Conservation (phyloP, 2,113 vertebrate species). For the Ancistrus triradiatus region DNA sequence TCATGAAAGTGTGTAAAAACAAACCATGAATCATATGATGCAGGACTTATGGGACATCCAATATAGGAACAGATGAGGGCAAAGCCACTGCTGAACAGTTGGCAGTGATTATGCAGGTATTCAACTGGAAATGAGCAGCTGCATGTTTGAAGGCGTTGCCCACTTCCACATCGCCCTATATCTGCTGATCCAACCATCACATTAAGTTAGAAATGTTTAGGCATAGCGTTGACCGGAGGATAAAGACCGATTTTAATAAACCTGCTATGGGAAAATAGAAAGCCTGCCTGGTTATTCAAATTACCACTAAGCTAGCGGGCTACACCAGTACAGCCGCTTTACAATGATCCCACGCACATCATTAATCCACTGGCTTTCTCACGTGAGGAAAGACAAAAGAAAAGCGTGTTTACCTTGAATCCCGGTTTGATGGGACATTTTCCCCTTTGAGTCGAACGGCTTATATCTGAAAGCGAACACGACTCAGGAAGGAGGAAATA, state of each 20-base stretch:
- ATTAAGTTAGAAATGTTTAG: not conserved
- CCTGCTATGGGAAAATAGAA: no score
- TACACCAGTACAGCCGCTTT: not conserved
- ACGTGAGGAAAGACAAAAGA: not conserved
- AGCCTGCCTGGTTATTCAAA: no score
- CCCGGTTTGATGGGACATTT: slow-evolving; percentile 93
- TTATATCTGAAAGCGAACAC: slow-evolving; percentile 50
- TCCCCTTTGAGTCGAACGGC: slow-evolving; percentile 50
- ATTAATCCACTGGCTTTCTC: no score
- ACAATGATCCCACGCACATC: not conserved
- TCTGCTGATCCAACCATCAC: not conserved
- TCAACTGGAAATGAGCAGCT: slow-evolving; percentile 22
- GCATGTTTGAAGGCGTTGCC: slow-evolving; percentile 61
- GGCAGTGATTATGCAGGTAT: not conserved
- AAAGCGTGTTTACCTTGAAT: slow-evolving; percentile 78
- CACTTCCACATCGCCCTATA: slow-evolving; percentile 36
- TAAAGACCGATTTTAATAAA: no score
- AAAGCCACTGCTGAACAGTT: not conserved
- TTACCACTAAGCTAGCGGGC: no score
- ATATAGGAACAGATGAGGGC: no score
- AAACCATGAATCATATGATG: no score
- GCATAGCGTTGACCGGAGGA: no score
- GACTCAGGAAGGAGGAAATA: slow-evolving; percentile 66
- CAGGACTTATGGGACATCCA: no score
- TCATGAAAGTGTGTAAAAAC: no score